Conservation (phyloP, 2,113 vertebrate species). For the Hippocampus barbouri region DNA sequence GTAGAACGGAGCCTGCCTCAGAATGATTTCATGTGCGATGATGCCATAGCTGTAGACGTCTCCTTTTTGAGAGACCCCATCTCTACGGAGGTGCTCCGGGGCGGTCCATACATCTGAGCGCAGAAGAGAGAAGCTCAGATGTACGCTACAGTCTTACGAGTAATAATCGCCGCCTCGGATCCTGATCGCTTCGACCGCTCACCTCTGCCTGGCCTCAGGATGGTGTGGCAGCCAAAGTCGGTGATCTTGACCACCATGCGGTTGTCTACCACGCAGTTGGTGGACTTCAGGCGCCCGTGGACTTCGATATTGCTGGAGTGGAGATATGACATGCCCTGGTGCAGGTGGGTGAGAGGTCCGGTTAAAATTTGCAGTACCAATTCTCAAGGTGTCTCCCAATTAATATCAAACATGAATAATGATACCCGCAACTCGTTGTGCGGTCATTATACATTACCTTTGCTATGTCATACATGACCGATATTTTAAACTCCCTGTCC, state of each 20-base stretch:
- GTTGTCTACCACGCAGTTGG: slow-evolving; percentile 94
- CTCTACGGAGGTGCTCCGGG: slow-evolving; percentile 85
- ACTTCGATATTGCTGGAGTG: slow-evolving; percentile 89
- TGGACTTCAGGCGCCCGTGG: slow-evolving; percentile 93
- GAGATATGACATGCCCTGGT: slow-evolving; percentile 94
- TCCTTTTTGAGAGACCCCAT: slow-evolving; percentile 88
- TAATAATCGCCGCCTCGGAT: not conserved
- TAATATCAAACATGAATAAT: too few relatives aligned
- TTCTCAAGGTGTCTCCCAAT: not conserved
- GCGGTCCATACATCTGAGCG: slow-evolving; percentile 87
- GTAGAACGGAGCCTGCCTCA: slow-evolving; percentile 81
- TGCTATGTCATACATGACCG: slow-evolving; percentile 95
- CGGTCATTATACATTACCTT: slow-evolving; percentile 76
- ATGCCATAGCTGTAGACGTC: slow-evolving; percentile 94
- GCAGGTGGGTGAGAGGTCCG: not conserved
- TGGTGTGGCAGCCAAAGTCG: slow-evolving; percentile 91
- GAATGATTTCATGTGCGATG: slow-evolving; percentile 90
- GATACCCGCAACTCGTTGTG: not conserved
- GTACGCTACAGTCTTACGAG: not conserved
- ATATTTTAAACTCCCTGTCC: slow-evolving; percentile 99
- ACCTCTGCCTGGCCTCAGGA: slow-evolving; percentile 81
- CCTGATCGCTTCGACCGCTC: not conserved
- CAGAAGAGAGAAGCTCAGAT: not conserved
- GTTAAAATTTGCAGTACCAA: not conserved
- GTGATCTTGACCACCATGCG: slow-evolving; percentile 99